phyloP scores from a whole-genome alignment of 2,888 invertebrate species.

The Napeogenes inachia region DNA sequence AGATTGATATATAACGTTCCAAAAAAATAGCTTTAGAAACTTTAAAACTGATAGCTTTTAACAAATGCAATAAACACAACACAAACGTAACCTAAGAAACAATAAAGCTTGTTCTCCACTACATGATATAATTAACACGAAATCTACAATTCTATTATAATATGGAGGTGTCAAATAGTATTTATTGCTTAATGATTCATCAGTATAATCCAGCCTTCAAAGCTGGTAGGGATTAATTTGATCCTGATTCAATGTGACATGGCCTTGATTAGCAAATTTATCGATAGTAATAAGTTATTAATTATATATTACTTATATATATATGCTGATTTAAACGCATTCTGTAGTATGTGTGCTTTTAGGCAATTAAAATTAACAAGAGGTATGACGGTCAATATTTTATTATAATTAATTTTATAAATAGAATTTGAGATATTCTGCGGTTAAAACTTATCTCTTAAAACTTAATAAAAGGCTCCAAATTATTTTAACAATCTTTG shows the following conservation, averaged over 20 bases:
- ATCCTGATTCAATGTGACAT: conserved; percentile 20
- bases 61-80: background rate
- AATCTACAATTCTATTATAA: conserved; percentile 19
- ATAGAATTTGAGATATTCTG: background rate
- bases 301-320: background rate
- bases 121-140: background rate
- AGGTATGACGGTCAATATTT: no score
- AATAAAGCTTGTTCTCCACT: background rate
- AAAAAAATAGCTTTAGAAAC: no score
- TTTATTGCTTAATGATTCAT: conserved; percentile 24
- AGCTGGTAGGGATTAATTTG: conserved; percentile 18
- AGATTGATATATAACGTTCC: no score
- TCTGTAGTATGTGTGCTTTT: background rate
- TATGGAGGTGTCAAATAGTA: conserved; percentile 20
- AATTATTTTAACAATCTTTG: background rate
- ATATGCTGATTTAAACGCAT: background rate
- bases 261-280: conserved; percentile 20
- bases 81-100: background rate
- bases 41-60: no score
- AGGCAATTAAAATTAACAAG: no score
- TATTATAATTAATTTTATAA: no score
- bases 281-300: conserved; percentile 7
- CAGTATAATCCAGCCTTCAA: conserved; percentile 23
- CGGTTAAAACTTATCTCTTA: background rate
- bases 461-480: background rate